phyloP scores from a whole-genome alignment of 2,888 invertebrate genomes.

The Oscheius onirici region DNA sequence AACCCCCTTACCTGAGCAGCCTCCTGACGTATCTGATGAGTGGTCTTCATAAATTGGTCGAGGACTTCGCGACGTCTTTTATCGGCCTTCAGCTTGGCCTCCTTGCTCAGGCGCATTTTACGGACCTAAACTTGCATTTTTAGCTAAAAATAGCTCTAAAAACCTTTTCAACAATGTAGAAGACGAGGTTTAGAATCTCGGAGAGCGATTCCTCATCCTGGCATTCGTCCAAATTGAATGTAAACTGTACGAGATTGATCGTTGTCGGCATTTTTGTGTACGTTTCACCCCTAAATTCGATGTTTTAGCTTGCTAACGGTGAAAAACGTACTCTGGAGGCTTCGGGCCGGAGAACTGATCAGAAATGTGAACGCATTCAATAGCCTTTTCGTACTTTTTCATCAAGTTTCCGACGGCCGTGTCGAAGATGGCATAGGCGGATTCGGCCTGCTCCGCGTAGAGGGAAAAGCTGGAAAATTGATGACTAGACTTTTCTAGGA shows the following conservation, averaged over 20 bases:
- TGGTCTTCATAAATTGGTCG: constrained; percentile 90
- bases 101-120: constrained; percentile 53
- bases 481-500: neutral
- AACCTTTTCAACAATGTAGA: constrained; percentile 85
- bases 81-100: constrained; percentile 82
- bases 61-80: constrained; percentile 92
- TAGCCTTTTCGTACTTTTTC: constrained; percentile 81
- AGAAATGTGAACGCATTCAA: constrained; percentile 96
- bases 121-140: constrained; percentile 21
- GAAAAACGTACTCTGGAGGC: constrained; percentile 82
- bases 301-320: neutral
- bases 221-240: constrained; percentile 70
- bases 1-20: constrained; percentile 90
- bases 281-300: constrained; percentile 68
- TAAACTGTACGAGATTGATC: constrained; percentile 81
- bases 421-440: constrained; percentile 46
- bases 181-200: constrained; percentile 74
- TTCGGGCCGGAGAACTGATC: constrained; percentile 91
- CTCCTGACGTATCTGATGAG: constrained; percentile 94
- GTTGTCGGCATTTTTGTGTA: constrained; percentile 78
- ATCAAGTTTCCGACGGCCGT: constrained; percentile 58
- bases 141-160: neutral
- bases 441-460: constrained; percentile 53
- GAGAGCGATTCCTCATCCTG: constrained; percentile 40
- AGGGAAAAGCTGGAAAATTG: constrained; percentile 40